Conservation (phyloP, 53 echinoderm and acorn worm species). For the Paracentrotus lividus region DNA sequence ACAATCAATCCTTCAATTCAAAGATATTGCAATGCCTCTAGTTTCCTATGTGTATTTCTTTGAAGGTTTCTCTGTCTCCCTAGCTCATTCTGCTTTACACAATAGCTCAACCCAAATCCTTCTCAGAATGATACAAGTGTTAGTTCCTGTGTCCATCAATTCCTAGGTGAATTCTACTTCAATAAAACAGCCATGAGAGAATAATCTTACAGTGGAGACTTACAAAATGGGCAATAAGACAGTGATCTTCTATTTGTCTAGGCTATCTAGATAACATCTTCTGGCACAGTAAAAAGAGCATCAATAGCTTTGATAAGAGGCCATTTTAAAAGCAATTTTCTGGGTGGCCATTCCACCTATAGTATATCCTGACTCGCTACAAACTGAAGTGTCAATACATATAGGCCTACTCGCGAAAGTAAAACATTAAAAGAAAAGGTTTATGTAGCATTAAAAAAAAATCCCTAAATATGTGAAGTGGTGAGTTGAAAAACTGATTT, state of each 20-base stretch:
- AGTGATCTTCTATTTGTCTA: not conserved
- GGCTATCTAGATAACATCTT: slow-evolving; percentile 1
- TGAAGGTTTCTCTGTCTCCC: not conserved
- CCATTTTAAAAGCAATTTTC: not conserved
- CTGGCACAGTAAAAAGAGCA: not conserved
- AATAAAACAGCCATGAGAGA: slow-evolving; percentile 1
- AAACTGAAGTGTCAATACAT: not conserved
- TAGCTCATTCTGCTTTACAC: slow-evolving; percentile 7
- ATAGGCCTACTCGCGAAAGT: too few species aligned
- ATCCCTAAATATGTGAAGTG: too few species aligned
- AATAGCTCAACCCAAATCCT: not conserved
- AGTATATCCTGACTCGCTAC: not conserved
- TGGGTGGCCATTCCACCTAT: not conserved
- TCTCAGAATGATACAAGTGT: not conserved
- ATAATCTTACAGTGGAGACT: not conserved
- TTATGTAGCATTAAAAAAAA: too few species aligned
- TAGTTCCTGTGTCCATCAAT: not conserved
- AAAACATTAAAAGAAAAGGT: too few species aligned
- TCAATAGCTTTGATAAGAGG: not conserved
- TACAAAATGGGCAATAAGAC: not conserved
- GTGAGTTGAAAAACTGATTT: too few species aligned
- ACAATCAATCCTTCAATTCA: not conserved
- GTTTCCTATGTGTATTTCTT: not conserved
- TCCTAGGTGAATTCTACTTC: not conserved
- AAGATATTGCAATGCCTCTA: not conserved